Evolutionary conservation across 2,888 invertebrate genomes (phyloP), one percentile per base, ranked within the genome.

Genomic region (Sinelater perroti): DNA sequence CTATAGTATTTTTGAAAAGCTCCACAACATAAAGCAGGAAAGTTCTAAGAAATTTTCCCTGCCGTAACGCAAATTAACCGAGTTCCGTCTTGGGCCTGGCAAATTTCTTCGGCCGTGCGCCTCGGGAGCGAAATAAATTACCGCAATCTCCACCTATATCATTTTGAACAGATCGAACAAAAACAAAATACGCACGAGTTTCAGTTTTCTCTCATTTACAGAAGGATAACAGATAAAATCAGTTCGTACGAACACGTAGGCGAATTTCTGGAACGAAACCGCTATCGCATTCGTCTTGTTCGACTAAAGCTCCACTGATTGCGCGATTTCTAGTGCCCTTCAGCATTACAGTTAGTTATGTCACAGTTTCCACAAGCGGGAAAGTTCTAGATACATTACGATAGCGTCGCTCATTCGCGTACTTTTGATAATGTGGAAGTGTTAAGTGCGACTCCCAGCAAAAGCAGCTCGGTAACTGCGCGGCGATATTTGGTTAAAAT

Each of bases 401-500:
- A 14, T 40, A 40, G 33, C n/a, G 11, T 16, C 46, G 8, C 6
- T 18, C 20, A 21, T 30, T 46, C 13, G 7, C 10, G 11, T 6
- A 5, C 18, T 6, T 7, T 4, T 3, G 18, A 46, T 33, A 17
- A 13, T 36, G 16, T 35, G 21, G 24, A 40, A 40, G 26, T 5
- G 14, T 40, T 24, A 11, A 18, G 8, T 16, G 26, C 13, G 7
- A 1, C n/a, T 2, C n/a, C n/a, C n/a, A n/a, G n/a, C n/a, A n/a
- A n/a, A n/a, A n/a, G n/a, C n/a, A n/a, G n/a, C n/a, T n/a, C n/a
- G n/a, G n/a, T n/a, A n/a, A n/a, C n/a, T n/a, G 6, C 14, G 5
- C 18, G 26, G 59, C 59, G 56, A 60, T 59, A 61, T 62, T 66
- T 64, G 63, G 65, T 67, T 66, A 64, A 67, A 68, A 66, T 66